Conservation (phyloP, 2,797 vertebrate species). For the Cryptoprocta ferox region DNA sequence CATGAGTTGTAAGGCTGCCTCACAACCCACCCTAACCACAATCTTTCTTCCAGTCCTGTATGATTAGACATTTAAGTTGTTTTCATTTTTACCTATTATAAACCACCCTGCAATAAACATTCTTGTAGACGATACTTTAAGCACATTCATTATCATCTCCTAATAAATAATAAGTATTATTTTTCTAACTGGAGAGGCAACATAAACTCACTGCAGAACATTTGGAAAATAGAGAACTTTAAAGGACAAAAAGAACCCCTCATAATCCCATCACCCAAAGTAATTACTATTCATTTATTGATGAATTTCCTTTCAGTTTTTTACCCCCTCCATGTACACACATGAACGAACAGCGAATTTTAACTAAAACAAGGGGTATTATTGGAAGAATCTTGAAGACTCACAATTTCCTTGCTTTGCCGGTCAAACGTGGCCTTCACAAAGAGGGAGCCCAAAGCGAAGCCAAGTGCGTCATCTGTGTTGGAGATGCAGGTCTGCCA, state of each 20-base stretch:
- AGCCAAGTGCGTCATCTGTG: constrained; percentile 96
- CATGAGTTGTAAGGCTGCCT: constrained; percentile 19
- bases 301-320: background rate
- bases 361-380: background rate
- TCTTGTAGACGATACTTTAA: constrained; percentile 11
- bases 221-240: background rate
- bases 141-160: background rate
- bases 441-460: constrained; percentile 96
- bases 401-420: constrained; percentile 97
- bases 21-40: background rate
- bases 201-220: constrained; percentile 27
- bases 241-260: background rate
- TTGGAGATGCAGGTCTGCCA: constrained; percentile 99
- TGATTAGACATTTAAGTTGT: background rate
- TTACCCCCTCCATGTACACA: background rate
- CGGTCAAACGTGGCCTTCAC: constrained; percentile 98
- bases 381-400: constrained; percentile 73
- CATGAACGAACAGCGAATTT: background rate
- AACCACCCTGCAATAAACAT: background rate
- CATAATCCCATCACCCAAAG: background rate
- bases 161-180: constrained; percentile 24
- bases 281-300: background rate
- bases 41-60: background rate
- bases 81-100: background rate
- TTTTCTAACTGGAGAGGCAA: background rate